These are phyloP conservation scores for Aramus guarauna DNA, from an alignment of 2,113 vertebrate genomes.

Conservation along the genomic window DNA sequence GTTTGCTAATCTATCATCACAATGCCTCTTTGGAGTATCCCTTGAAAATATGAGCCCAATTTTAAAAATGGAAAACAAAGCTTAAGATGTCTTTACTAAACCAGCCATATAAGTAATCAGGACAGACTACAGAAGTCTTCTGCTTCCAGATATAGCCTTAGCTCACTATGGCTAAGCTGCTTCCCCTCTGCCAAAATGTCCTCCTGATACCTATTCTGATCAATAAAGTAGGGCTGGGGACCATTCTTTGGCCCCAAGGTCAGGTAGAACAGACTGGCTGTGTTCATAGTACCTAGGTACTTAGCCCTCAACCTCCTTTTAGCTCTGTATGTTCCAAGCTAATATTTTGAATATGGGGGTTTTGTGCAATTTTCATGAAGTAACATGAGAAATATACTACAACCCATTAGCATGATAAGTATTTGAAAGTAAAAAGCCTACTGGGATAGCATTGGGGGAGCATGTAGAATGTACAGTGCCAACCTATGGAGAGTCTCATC, in stretches of 20 bases:
- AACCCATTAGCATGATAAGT: too few relatives aligned
- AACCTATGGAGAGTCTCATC: not conserved
- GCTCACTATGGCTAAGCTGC: not conserved
- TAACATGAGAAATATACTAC: not conserved
- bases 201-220: not conserved
- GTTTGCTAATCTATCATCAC: not conserved
- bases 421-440: not conserved
- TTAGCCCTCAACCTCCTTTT: not conserved
- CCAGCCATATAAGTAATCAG: not conserved
- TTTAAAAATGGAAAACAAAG: not conserved
- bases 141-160: not conserved
- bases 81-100: not conserved
- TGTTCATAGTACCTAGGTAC: not conserved
- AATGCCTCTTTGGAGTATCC: not conserved
- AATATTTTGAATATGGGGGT: accelerated
- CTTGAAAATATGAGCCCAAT: not conserved
- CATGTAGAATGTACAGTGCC: not conserved
- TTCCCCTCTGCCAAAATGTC: not conserved
- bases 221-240: not conserved
- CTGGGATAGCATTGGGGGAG: not conserved
- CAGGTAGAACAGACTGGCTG: not conserved
- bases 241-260: not conserved
- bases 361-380: not conserved
- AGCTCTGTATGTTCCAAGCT: not conserved
- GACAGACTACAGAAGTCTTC: not conserved